Evolutionary conservation across 2,113 vertebrate species (phyloP).

Genomic region (Tretioscincus oriximinensis): DNA sequence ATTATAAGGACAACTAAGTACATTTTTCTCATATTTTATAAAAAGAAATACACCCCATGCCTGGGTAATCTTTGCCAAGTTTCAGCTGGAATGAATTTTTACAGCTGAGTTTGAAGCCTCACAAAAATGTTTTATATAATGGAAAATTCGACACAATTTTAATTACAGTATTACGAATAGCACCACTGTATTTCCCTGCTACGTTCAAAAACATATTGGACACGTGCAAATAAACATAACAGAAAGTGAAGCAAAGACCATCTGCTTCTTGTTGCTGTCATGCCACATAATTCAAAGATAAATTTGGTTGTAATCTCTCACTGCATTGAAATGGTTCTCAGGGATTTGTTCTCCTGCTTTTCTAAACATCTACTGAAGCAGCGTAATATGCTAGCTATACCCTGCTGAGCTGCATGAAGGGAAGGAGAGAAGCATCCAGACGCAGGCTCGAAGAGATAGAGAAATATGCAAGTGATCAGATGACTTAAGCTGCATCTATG

Average conservation of each 20-base stretch:
- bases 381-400: background rate
- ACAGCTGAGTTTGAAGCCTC: slow-evolving; percentile 47
- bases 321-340: background rate
- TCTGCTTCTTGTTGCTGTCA: background rate
- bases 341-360: background rate
- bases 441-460: background rate
- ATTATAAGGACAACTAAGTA: slow-evolving; percentile 23
- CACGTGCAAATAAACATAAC: slow-evolving; percentile 21
- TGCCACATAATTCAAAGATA: background rate
- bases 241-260: slow-evolving; percentile 24
- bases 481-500: too few species aligned
- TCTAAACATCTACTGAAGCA: background rate
- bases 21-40: slow-evolving; percentile 35
- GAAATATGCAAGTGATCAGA: background rate
- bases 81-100: slow-evolving; percentile 49
- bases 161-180: slow-evolving; percentile 42
- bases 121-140: slow-evolving; percentile 58
- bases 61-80: slow-evolving; percentile 40
- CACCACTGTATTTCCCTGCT: slow-evolving; percentile 44
- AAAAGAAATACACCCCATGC: slow-evolving; percentile 37
- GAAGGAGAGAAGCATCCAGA: background rate
- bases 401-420: background rate
- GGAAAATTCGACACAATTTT: slow-evolving; percentile 59
- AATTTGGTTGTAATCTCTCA: background rate
- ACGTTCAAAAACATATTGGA: slow-evolving; percentile 35